Evolutionary conservation across 2,888 invertebrate species (phyloP).

Genomic region (Acanthacorydalis orientalis): DNA sequence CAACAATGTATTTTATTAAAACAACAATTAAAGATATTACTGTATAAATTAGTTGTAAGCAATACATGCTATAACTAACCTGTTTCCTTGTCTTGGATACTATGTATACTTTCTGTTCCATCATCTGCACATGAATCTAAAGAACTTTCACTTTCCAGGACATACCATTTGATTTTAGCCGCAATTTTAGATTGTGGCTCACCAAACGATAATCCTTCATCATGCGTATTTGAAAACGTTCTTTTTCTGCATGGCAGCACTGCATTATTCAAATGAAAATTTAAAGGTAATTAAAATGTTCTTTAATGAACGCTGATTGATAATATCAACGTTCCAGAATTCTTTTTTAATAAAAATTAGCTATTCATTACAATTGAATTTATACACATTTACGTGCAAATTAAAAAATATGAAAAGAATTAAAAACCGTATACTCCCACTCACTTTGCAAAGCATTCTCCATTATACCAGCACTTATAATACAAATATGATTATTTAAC

Average conservation of each 20-base stretch:
- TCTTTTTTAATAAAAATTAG: no score
- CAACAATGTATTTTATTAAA: slow-evolving; percentile 21
- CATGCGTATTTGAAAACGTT: not conserved
- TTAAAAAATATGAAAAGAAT: no score
- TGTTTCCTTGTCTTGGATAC: slow-evolving; percentile 47
- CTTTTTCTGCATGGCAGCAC: not conserved
- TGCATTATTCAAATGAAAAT: not conserved
- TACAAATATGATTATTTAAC: no score
- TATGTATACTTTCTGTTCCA: slow-evolving; percentile 39
- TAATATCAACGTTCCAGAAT: not conserved
- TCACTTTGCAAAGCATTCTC: no score
- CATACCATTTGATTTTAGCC: not conserved
- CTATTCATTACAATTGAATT: no score
- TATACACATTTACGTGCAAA: no score
- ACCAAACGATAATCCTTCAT: not conserved
- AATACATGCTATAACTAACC: no score
- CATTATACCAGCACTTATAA: no score
- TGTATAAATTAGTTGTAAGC: no score
- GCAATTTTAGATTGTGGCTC: not conserved
- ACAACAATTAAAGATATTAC: slow-evolving; percentile 1
- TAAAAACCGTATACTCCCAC: no score
- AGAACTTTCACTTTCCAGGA: slow-evolving; percentile 28
- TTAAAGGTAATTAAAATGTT: no score
- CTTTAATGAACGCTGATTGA: not conserved
- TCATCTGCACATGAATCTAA: slow-evolving; percentile 20